Evolutionary conservation across 2,888 invertebrate genomes (phyloP).

Genomic region (Papilio demoleus): DNA sequence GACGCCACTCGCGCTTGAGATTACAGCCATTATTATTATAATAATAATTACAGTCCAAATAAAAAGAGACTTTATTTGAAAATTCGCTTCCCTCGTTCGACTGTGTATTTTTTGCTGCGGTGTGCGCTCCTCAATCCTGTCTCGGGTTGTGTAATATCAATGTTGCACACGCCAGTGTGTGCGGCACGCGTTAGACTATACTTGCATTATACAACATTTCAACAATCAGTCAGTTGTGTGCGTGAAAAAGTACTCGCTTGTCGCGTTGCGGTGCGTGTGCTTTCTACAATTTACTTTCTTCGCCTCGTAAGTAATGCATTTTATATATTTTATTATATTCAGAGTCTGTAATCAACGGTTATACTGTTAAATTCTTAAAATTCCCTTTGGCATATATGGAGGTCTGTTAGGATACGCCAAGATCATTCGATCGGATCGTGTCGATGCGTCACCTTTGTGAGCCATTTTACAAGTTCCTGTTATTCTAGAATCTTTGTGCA

Average conservation of each 20-base stretch:
- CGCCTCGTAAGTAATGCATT: constrained; percentile 82
- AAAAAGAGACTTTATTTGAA: no score
- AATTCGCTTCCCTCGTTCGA: no score
- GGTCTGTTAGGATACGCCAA: constrained; percentile 56
- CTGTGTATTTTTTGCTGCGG: no score
- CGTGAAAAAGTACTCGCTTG: constrained; percentile 75
- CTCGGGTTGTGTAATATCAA: background rate
- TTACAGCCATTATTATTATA: no score
- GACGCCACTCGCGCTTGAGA: no score
- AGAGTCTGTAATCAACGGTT: constrained; percentile 55
- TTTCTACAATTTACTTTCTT: constrained; percentile 81
- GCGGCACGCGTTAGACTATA: constrained; percentile 43
- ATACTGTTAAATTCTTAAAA: constrained; percentile 40
- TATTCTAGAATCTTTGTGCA: constrained; percentile 52
- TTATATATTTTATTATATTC: constrained; percentile 66
- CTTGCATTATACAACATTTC: constrained; percentile 40
- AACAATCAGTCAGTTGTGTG: constrained; percentile 70
- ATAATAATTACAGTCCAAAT: no score
- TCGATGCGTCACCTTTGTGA: constrained; percentile 83
- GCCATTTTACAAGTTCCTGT: constrained; percentile 77
- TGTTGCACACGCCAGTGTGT: background rate
- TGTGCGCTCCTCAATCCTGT: no score
- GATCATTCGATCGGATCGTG: constrained; percentile 79
- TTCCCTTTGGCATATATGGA: constrained; percentile 44
- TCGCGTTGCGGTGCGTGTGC: constrained; percentile 80